Conservation (phyloP, 2,888 invertebrate genomes). For the Drosophila putrida region DNA sequence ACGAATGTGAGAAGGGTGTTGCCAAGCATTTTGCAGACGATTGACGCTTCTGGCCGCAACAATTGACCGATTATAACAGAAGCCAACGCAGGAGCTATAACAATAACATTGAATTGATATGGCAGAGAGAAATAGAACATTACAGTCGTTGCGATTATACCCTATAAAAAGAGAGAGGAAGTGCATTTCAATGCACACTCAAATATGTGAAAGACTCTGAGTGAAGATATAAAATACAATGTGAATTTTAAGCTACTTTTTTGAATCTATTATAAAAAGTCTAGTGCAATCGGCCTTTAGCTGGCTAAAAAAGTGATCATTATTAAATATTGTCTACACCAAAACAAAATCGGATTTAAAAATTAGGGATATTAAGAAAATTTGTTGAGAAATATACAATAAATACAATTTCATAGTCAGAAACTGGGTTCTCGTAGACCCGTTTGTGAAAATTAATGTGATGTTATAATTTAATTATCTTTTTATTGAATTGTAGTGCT, state of each 20-base stretch:
- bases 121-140: neutral
- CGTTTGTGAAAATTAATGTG: no score
- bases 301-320: no score
- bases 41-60: slow-evolving; percentile 57
- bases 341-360: no score
- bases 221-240: slow-evolving; percentile 6
- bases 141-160: slow-evolving; percentile 12
- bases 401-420: no score
- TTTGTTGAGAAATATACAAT: no score
- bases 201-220: neutral
- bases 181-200: slow-evolving; percentile 1
- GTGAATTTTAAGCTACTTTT: neutral
- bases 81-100: slow-evolving; percentile 31
- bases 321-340: no score
- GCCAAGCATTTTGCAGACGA: slow-evolving; percentile 37
- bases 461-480: no score
- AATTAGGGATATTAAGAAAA: no score
- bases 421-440: no score
- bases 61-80: slow-evolving; percentile 72
- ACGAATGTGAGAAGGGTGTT: slow-evolving; percentile 1
- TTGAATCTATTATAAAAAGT: no score
- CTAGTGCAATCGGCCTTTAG: no score
- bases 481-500: no score
- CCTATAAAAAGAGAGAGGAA: slow-evolving; percentile 14
- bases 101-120: slow-evolving; percentile 37